Evolutionary conservation across 2,113 vertebrate genomes (phyloP).

Genomic region (Nothobranchius furzeri): DNA sequence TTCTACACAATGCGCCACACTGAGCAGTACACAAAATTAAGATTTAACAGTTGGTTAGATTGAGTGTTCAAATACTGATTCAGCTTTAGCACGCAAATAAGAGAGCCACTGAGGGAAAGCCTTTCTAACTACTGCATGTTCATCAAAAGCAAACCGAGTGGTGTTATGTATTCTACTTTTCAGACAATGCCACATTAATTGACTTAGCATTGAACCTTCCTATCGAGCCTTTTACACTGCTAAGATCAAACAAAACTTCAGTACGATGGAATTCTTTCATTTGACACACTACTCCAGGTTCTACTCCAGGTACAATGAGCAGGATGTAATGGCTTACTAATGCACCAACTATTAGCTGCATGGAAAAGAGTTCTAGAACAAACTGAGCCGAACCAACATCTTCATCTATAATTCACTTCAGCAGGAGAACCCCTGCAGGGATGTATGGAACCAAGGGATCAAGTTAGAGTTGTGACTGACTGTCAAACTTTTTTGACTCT

Average conservation of each 20-base stretch:
- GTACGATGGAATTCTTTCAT: no score
- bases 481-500: constrained; percentile 17
- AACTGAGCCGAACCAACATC: constrained; percentile 33
- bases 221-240: no score
- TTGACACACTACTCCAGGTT: no score
- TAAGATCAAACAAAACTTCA: no score
- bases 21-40: no score
- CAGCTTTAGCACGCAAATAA: no score
- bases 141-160: not conserved
- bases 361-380: constrained; percentile 41
- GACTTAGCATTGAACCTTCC: no score
- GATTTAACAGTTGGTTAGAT: no score
- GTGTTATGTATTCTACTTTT: not conserved
- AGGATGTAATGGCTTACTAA: not conserved
- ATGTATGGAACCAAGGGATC: constrained; percentile 3
- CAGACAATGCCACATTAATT: not conserved
- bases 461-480: constrained; percentile 13
- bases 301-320: no score
- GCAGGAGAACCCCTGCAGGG: constrained; percentile 38
- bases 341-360: not conserved
- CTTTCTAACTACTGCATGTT: not conserved
- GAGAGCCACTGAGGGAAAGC: no score
- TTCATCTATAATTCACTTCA: constrained; percentile 62
- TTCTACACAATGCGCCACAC: no score
- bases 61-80: no score